Base-by-base conservation (phyloP, 2,888 invertebrate genomes). In the Philaethria dido region DNA sequence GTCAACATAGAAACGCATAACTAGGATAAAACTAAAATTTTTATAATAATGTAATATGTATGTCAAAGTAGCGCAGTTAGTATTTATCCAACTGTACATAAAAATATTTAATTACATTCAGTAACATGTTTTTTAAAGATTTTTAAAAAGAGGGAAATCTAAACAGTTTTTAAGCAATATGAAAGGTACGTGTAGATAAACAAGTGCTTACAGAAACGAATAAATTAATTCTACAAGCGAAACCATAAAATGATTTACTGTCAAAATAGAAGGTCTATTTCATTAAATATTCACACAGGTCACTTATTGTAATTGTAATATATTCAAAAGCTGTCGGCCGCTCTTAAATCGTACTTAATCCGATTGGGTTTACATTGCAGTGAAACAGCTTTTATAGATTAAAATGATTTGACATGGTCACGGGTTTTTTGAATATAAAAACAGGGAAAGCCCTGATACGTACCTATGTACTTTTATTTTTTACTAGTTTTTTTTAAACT, bases 321-420 rank as follows among this genome's bases (percentile, higher is more conserved):
- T 60, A 45, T 60, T 45, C 45, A 45, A 33, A 60, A 45, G 25
- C 44, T 60, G 45, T 60, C 45, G 45, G 14, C 14, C 45, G 45
- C 45, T 60, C 45, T 16, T 60, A 60, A 60, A 47, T 33, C 60
- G 55, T 57, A 45, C 9, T 29, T 60, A 45, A 60, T 25, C 33
- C 60, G 60, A 47, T 60, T 47, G 29, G 47, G 60, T 20, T 33
- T 47, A 47, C 29, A 33, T 60, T 14, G 29, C 44, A 18, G 44
- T 45, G 59, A 45, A 42, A 44, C 59, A 59, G 60, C 60, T 60
- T 33, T 33, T 29, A 47, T 13, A 29, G 20, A 60, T 60, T 60
- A 45, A 33, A 60, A 60, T 47, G 3, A 42, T 57, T 57, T 57
- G 22, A 42, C n/a, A 22, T 42, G 9, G 11, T 29, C 13, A 29